These are phyloP conservation scores for Xiphophorus couchianus DNA, from an alignment of 2,113 vertebrate species.

Conservation along the genomic window DNA sequence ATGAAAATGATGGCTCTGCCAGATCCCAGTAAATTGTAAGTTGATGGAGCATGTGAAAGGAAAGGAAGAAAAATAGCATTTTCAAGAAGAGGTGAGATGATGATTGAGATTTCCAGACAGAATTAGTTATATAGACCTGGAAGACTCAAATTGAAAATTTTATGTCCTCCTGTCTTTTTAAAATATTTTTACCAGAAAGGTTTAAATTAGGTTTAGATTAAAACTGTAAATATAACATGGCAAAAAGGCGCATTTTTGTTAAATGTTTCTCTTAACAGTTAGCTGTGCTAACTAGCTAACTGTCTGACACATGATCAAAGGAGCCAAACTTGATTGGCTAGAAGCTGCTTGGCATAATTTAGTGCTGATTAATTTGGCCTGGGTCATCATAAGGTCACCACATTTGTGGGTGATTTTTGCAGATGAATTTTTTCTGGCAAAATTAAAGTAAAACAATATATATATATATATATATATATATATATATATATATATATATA, in stretches of 20 bases:
- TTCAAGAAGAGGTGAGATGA: slow-evolving; percentile 15
- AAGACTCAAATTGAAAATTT: background rate
- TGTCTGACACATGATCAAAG: too few relatives aligned
- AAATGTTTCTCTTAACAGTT: background rate
- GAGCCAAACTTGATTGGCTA: too few relatives aligned
- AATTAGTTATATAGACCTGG: background rate
- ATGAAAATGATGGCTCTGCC: slow-evolving; percentile 59
- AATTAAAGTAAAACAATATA: too few relatives aligned
- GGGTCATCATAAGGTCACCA: too few relatives aligned
- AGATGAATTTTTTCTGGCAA: too few relatives aligned
- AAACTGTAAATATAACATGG: background rate
- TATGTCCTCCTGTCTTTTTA: background rate
- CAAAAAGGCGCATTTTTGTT: background rate
- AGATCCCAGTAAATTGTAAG: slow-evolving; percentile 65
- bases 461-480: too few relatives aligned
- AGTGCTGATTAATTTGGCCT: too few relatives aligned
- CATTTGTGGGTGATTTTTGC: too few relatives aligned
- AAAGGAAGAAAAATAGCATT: slow-evolving; percentile 24
- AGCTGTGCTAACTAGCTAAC: too few relatives aligned
- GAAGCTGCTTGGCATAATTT: too few relatives aligned
- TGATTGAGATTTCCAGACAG: slow-evolving; percentile 9
- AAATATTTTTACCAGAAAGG: background rate
- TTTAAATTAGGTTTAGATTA: background rate
- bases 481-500: too few relatives aligned
- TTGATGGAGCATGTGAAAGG: slow-evolving; percentile 30